Evolutionary conservation across 2,113 vertebrate species (phyloP).

Genomic region (Phalacrocorax brasilianus): DNA sequence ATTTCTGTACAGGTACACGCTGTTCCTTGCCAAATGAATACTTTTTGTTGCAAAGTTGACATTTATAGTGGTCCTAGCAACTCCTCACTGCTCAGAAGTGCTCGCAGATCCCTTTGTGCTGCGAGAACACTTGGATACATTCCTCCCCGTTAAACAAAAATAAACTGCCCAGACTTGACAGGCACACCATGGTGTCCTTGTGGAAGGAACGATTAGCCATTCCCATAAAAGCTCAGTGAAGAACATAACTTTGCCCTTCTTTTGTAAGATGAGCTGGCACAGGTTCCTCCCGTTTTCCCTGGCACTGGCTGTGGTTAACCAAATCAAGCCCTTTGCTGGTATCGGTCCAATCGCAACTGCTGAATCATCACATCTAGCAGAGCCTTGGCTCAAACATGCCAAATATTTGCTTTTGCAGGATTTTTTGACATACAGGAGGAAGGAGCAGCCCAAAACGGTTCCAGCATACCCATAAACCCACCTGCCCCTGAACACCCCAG

Average conservation of each 20-base stretch:
- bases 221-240: conserved; percentile 4
- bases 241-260: neutral
- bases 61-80: conserved; percentile 42
- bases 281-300: neutral
- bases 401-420: conserved; percentile 35
- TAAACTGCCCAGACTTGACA: conserved; percentile 14
- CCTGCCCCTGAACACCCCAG: neutral
- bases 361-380: conserved; percentile 16
- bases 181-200: neutral
- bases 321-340: neutral
- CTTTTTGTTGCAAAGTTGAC: neutral
- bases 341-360: neutral
- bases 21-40: neutral
- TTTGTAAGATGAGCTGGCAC: conserved; percentile 35
- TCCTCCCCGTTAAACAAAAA: conserved; percentile 34
- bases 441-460: neutral
- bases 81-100: neutral
- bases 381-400: neutral
- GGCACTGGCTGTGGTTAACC: neutral
- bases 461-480: neutral
- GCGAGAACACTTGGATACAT: neutral
- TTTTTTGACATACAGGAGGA: neutral
- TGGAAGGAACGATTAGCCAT: conserved; percentile 10
- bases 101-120: neutral
- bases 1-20: neutral